Evolutionary conservation across 2,113 vertebrate genomes (phyloP).

Genomic region (Argyrosomus japonicus): DNA sequence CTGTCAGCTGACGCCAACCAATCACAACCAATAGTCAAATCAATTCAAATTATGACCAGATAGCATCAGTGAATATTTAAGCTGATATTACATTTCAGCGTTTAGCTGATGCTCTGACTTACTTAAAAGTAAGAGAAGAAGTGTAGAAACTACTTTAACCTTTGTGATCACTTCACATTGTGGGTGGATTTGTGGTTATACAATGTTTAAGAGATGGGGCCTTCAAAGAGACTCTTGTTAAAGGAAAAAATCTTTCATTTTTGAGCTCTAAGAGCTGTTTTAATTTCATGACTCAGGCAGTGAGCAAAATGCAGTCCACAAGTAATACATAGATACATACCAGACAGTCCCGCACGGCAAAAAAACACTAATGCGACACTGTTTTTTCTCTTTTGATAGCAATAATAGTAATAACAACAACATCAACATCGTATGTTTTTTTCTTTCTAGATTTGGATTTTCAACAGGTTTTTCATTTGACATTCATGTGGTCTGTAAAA

Average conservation of each 20-base stretch:
- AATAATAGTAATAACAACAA: conserved; percentile 64
- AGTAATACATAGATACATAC: conserved; percentile 56
- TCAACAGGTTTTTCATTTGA: conserved; percentile 63
- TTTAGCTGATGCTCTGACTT: neutral
- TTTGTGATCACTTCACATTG: neutral
- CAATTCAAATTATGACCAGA: neutral
- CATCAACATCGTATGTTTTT: conserved; percentile 52
- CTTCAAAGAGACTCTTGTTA: neutral
- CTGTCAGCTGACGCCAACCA: neutral
- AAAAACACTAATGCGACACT: conserved; percentile 63
- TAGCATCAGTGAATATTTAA: neutral
- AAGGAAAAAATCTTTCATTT: neutral
- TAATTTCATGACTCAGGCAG: conserved; percentile 55
- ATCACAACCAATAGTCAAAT: neutral
- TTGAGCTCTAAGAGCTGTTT: conserved; percentile 27
- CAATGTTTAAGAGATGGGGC: neutral
- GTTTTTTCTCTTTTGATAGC: conserved; percentile 52
- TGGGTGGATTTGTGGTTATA: neutral
- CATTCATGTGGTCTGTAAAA: conserved; percentile 84
- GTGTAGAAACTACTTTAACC: neutral
- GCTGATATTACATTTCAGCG: neutral
- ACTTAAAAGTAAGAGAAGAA: neutral
- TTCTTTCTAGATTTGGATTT: conserved; percentile 60
- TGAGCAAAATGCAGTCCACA: conserved; percentile 61
- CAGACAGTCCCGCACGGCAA: conserved; percentile 52